Conservation (phyloP, 2,797 vertebrate species). For the Chrosomus eos region DNA sequence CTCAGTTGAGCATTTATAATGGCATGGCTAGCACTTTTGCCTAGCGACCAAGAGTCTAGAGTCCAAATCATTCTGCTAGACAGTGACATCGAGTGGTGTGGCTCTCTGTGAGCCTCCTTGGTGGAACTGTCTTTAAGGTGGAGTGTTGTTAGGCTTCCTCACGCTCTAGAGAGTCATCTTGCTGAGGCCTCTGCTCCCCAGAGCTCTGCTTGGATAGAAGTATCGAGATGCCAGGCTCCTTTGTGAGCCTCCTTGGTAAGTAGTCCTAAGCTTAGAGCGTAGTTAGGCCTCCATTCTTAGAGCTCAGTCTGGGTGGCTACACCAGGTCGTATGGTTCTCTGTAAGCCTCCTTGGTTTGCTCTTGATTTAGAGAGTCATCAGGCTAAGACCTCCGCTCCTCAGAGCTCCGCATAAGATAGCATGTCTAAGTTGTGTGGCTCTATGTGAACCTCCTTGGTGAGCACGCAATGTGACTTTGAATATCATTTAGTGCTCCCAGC, state of each 20-base stretch:
- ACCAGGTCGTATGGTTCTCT: no score
- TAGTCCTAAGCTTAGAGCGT: not conserved
- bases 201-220: not conserved
- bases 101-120: not conserved
- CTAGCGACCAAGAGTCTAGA: not conserved
- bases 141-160: not conserved
- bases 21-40: not conserved
- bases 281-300: not conserved
- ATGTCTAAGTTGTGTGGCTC: no score
- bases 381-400: no score
- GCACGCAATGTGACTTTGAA: no score
- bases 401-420: no score
- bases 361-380: no score
- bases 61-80: not conserved
- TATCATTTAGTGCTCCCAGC: no score
- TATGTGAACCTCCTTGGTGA: no score
- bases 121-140: not conserved
- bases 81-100: not conserved
- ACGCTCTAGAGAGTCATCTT: not conserved
- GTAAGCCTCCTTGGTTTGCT: no score
- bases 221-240: not conserved
- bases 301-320: no score
- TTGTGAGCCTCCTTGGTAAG: not conserved
- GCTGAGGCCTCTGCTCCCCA: not conserved
- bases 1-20: not conserved